Percentiles rank a stretch among this genome's conserved stretches.
These are phyloP conservation scores for Sympetrum striolatum DNA, from an alignment of 2,888 invertebrate genomes.

Conservation along the genomic window DNA sequence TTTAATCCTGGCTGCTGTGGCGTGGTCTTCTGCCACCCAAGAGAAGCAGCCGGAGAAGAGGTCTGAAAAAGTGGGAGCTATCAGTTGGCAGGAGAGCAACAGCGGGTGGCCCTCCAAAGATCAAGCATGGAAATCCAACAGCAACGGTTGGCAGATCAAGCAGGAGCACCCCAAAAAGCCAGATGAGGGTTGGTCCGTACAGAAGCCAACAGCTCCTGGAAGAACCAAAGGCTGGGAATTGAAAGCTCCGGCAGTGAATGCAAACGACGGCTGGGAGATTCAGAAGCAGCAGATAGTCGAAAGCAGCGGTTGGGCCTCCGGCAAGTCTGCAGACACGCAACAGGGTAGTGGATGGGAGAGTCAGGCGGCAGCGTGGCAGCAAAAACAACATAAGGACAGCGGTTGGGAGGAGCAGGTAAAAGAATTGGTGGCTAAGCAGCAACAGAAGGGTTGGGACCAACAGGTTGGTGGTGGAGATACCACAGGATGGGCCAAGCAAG, in stretches of 20 bases:
- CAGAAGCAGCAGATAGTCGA: background rate
- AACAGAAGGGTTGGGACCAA: background rate
- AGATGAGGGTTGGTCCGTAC: no score
- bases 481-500: background rate
- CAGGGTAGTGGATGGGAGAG: background rate
- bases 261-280: background rate
- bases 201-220: background rate
- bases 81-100: background rate
- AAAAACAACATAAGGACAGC: background rate
- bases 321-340: background rate
- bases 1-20: background rate
- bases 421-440: background rate
- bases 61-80: background rate
- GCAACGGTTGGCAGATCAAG: background rate
- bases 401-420: background rate
- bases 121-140: background rate
- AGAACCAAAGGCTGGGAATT: background rate
- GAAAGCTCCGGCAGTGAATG: background rate
- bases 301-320: background rate
- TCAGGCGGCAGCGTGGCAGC: background rate
- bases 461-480: background rate
- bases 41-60: constrained; percentile 3
- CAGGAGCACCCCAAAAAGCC: background rate
- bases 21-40: background rate
- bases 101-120: background rate